These are phyloP conservation scores for Hyla sarda DNA, from an alignment of 2,113 vertebrate species.

Conservation along the genomic window DNA sequence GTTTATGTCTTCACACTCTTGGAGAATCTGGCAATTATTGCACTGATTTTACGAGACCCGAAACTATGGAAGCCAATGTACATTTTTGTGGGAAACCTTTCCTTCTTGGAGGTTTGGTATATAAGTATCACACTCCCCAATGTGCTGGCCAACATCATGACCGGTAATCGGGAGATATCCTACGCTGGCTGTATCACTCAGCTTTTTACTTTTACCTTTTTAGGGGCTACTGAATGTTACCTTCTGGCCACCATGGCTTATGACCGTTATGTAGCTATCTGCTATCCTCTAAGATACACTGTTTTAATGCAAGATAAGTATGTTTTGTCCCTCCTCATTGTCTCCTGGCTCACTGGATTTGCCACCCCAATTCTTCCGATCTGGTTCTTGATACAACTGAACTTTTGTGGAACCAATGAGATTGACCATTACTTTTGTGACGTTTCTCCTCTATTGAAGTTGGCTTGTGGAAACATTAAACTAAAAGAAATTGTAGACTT, in stretches of 20 bases:
- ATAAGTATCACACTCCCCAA: conserved; percentile 57
- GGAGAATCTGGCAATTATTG: conserved; percentile 24
- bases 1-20: conserved; percentile 23
- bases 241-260: conserved; percentile 66
- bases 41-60: not conserved
- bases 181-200: conserved; percentile 63
- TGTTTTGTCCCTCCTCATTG: not conserved
- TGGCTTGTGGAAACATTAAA: conserved; percentile 38
- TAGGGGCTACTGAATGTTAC: conserved; percentile 66
- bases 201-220: conserved; percentile 67
- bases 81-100: conserved; percentile 42
- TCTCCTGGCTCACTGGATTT: conserved; percentile 55
- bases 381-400: conserved; percentile 15
- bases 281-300: conserved; percentile 50
- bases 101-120: conserved; percentile 47
- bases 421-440: conserved; percentile 55
- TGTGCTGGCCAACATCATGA: conserved; percentile 59
- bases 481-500: conserved; percentile 16
- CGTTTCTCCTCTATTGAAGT: conserved; percentile 4
- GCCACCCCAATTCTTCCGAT: conserved; percentile 43
- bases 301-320: conserved; percentile 50
- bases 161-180: conserved; percentile 64
- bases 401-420: conserved; percentile 39
- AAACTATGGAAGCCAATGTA: conserved; percentile 48
- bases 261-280: conserved; percentile 57